Base-by-base conservation (phyloP, 2,888 invertebrate species). In the Drepanosiphum platanoidis region DNA sequence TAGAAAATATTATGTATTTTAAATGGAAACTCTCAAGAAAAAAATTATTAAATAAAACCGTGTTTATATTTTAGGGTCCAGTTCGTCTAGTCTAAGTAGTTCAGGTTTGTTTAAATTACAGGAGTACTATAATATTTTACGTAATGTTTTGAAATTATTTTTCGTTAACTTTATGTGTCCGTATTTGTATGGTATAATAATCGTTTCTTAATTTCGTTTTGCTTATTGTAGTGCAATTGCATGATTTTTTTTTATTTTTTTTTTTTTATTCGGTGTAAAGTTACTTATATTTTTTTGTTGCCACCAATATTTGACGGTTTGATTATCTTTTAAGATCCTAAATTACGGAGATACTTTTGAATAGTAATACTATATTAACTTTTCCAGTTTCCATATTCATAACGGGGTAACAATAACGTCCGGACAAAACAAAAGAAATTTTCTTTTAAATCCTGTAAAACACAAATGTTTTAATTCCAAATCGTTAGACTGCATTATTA, bases 81-180 rank as follows among this genome's bases (percentile, higher is more conserved):
- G 89, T 88, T 88, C 89, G 78, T 89, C 89, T 88, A 89, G 88
- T 87, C 88, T 89, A 88, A 89, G 88, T 89, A 89, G 89, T 88
- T 89, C 89, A 89, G 89, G 89, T 89, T 88, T 88, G 89, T 89
- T 87, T 87, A 82, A 87, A 86, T 86, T 81, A 72, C 42, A 72
- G 86, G 36, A 30, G 52, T 80, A 80, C 18, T 52, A 52, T 52
- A 52, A n/a, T n/a, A n/a, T n/a, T 52, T 18, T 52, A 22, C 22
- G 52, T 52, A 52, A n/a, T 30, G 32, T 68, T 30, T 46, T 42
- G 39, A 74, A 27, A 86, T 86, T 81, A 79, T 87, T 86, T 87
- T 64, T 78, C 18, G 66, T 66, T 5, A 30, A 77, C 58, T 82
- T 64, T 82, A 52, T 86, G 34, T 75, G 64, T 74, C 71, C 87